Evolutionary conservation across 2,888 invertebrate species (phyloP), one percentile per base, ranked within the genome.

Genomic region (Acrocyrtus sp.): DNA sequence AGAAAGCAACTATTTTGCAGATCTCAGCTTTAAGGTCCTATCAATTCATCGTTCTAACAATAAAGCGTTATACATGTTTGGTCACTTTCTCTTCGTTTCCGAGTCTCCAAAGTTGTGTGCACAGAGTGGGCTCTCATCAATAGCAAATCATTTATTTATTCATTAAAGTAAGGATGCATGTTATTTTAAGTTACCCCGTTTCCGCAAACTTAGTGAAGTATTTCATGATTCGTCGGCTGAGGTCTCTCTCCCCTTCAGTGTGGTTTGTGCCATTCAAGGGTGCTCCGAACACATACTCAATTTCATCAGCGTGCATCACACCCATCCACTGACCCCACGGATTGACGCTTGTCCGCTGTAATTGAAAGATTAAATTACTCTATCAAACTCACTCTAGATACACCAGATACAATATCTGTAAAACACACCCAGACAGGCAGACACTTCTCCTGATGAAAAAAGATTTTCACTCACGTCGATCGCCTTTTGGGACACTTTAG

Each of bases 271-370:
- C 90, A 86, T 96, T 94, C 82, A 96, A 86, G 0, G 98, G 98
- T 84, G 95, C 94, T 2, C 98, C 98, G 84, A 98, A 98, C 81
- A 97, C 94, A 86, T 96, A 98, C 84, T 95, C 95, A 83, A 98
- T 96, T 86, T 98, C 98, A 83, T 98, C 98, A 0, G 95, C 98
- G 82, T 98, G 98, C 90, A 98, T 91, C 75, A 97, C 97, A 0
- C 98, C 98, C 97, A 98, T 98, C 98, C 98, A 98, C 83, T 94
- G 91, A 26, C 97, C 98, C 98, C 98, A 98, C 45, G 95, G 88
- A 82, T 95, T 96, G 58, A 92, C 92, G 84, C 93, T 94, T 58
- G 94, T 93, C 81, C 94, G 90, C 94, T 95, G 89, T 53, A 90
- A 90, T 48, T 61, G 72, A 56, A 70, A 67, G 57, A 74, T 69